Evolutionary conservation across 2,113 vertebrate genomes (phyloP), one percentile per base, ranked within the genome.

Genomic region (Anser cygnoides): DNA sequence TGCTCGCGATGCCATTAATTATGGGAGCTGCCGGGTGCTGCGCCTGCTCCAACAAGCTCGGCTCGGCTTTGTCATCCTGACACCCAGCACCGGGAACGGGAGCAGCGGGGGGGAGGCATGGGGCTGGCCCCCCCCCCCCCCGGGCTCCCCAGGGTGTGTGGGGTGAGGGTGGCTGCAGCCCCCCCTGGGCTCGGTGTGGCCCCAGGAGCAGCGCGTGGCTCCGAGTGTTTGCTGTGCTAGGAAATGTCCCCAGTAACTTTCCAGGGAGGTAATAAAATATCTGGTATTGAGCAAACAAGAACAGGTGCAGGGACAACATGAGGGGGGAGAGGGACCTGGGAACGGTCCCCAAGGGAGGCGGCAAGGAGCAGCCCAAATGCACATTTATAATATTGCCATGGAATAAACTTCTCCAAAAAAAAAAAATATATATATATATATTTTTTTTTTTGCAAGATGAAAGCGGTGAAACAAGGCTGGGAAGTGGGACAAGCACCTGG

Each of bases 1-100:
- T 18, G 84, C 88, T 91, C 88, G 52, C 33, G 11, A 84, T 28
- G 73, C 92, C 90, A 97, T 97, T 90, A 97, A 97, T 97, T 97
- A 96, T 0, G 57, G 89, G 90, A 91, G 68, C 71, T 33, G 82
- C 72, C 0, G 54, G 93, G 78, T 80, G 92, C 92, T 89, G 78
- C 0, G 55, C 46, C 87, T 72, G 95, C 89, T 92, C 84, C 0
- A 0, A 77, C 0, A 33, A 70, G 58, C 88, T 76, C 5, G 2
- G 75, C 62, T 63, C 2, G 5, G 54, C 72, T 97, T 97, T 28
- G 78, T 97, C 96, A 96, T 95, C 95, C 95, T 92, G 96, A 87
- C 96, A 95, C 88, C 59, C 10, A 0, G 41, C 3, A 7, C 0
- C 0, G 62, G 74, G 86, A 92, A 49, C 0, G 12, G 84, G 89